phyloP scores from a whole-genome alignment of 2,113 vertebrate species.

The Pachypanchax playfairii region DNA sequence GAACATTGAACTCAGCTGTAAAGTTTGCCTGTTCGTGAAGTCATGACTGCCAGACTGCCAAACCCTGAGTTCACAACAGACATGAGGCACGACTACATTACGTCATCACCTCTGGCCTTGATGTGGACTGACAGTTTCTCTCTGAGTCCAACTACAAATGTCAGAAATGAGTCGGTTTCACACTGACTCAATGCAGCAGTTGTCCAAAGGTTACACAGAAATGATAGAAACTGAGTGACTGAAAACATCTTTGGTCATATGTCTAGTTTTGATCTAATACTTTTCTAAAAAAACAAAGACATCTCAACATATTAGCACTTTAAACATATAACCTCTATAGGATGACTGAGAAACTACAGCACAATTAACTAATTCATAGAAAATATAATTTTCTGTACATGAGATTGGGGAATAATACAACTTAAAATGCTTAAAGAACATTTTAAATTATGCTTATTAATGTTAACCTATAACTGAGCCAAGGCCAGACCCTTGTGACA shows the following conservation, averaged over 20 bases:
- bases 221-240: background rate
- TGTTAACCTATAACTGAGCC: constrained; percentile 8
- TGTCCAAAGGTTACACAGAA: constrained; percentile 10
- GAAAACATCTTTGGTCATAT: background rate
- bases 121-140: constrained; percentile 18
- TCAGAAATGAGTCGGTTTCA: background rate
- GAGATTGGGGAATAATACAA: background rate
- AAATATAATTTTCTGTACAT: background rate
- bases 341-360: background rate
- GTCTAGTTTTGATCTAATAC: background rate
- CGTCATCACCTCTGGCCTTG: constrained; percentile 37
- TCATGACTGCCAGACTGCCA: constrained; percentile 41
- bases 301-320: background rate
- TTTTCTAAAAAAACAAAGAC: constrained; percentile 3
- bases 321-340: background rate
- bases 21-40: constrained; percentile 32
- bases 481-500: constrained; percentile 14
- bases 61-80: constrained; percentile 32
- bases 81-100: constrained; percentile 39
- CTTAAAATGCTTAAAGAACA: background rate
- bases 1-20: constrained; percentile 15
- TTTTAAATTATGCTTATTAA: background rate
- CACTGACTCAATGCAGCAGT: background rate
- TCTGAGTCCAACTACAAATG: constrained; percentile 17
- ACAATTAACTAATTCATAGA: background rate